These are phyloP conservation scores for Athripsodes cinereus DNA, from an alignment of 2,888 invertebrate genomes.

Conservation along the genomic window DNA sequence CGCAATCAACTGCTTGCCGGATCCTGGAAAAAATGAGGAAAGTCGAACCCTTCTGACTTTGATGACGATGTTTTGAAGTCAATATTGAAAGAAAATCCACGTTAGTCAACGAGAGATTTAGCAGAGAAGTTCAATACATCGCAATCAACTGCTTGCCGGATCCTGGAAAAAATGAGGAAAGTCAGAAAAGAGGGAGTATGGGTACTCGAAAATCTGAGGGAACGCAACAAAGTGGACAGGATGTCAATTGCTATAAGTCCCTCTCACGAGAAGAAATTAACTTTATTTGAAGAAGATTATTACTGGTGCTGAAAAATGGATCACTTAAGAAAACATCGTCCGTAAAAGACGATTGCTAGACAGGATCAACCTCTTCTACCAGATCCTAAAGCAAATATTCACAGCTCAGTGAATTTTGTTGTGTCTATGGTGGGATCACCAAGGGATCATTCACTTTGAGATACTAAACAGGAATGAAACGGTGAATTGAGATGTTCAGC, in stretches of 20 bases:
- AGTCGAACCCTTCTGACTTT: too few species aligned
- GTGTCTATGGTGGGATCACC: neutral
- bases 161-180: neutral
- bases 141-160: neutral
- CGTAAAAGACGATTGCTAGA: neutral
- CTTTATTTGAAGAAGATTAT: neutral
- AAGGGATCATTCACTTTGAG: too few species aligned
- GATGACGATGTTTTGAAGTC: too few species aligned
- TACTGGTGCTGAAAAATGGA: neutral
- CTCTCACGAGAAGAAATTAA: too few species aligned
- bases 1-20: neutral
- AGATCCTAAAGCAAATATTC: neutral
- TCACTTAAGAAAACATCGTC: neutral
- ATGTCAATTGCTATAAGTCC: neutral
- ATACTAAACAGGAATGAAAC: neutral
- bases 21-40: too few species aligned
- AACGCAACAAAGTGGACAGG: neutral
- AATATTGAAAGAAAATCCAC: too few species aligned
- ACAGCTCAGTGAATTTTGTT: neutral
- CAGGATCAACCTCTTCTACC: neutral
- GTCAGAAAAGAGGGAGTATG: neutral
- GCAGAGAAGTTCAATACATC: neutral
- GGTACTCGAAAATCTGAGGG: neutral
- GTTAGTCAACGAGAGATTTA: too few species aligned
- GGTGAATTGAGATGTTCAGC: neutral